Conservation (phyloP, 2,888 invertebrate species). For the Halictus ligatus region DNA sequence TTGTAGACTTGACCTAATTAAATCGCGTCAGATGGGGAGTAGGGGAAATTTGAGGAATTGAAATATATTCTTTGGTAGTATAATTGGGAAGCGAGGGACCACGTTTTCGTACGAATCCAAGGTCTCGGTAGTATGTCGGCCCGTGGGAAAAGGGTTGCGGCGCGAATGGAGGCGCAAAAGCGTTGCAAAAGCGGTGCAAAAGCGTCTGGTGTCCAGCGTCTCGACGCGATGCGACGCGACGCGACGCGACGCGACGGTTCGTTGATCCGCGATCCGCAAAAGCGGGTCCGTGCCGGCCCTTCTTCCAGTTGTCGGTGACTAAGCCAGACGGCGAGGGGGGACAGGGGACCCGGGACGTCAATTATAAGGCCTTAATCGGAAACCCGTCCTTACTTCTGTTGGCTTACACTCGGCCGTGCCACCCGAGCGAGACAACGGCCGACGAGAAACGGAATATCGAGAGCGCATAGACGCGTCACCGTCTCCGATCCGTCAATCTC, state of each 20-base stretch:
- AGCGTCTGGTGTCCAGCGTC: slow-evolving; percentile 61
- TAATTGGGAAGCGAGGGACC: neutral
- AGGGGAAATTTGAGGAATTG: no score
- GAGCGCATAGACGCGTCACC: slow-evolving; percentile 44
- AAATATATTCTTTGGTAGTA: neutral
- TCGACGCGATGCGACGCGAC: slow-evolving; percentile 11
- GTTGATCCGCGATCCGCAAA: slow-evolving; percentile 78
- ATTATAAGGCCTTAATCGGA: slow-evolving; percentile 84
- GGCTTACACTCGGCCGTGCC: slow-evolving; percentile 75
- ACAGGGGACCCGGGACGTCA: slow-evolving; percentile 79
- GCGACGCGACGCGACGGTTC: slow-evolving; percentile 69
- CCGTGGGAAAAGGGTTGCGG: slow-evolving; percentile 34
- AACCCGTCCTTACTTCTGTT: slow-evolving; percentile 83
- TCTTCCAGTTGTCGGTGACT: slow-evolving; percentile 80
- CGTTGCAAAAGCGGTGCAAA: slow-evolving; percentile 25
- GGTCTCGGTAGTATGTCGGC: neutral
- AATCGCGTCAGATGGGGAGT: no score
- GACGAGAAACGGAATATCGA: slow-evolving; percentile 62
- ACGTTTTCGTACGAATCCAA: neutral
- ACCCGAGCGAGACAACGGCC: slow-evolving; percentile 56
- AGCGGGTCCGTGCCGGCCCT: slow-evolving; percentile 72
- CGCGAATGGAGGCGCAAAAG: slow-evolving; percentile 56
- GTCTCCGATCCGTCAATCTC: slow-evolving; percentile 3
- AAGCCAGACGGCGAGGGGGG: slow-evolving; percentile 70
- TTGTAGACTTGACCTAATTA: no score